These are phyloP conservation scores for Cebidichthys violaceus DNA, from an alignment of 2,113 vertebrate genomes.

Conservation along the genomic window DNA sequence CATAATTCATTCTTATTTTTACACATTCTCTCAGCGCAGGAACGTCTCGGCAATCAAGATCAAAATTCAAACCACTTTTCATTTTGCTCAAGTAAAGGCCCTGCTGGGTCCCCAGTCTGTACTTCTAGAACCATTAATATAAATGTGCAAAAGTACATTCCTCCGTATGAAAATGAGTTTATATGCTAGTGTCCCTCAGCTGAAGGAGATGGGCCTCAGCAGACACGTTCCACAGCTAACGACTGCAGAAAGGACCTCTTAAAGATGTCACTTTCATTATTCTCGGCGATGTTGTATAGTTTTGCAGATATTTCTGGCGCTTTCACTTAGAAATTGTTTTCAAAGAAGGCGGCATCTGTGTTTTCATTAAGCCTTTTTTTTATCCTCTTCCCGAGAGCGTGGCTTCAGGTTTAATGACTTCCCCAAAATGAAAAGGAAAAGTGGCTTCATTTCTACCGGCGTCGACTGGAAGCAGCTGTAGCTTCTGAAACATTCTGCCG, in stretches of 20 bases:
- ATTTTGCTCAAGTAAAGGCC: slow-evolving; percentile 37
- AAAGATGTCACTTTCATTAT: slow-evolving; percentile 17
- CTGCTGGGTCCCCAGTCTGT: slow-evolving; percentile 8
- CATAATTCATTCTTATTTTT: slow-evolving; percentile 26
- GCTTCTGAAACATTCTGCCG: background rate
- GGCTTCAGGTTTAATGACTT: background rate
- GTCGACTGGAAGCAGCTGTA: background rate
- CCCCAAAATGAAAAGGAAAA: background rate
- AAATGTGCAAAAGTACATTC: slow-evolving; percentile 11
- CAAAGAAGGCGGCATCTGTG: background rate
- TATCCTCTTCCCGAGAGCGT: background rate
- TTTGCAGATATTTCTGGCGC: background rate
- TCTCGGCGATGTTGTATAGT: background rate
- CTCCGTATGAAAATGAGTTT: slow-evolving; percentile 23
- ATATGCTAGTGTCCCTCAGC: slow-evolving; percentile 4
- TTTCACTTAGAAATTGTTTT: background rate
- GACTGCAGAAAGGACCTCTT: slow-evolving; percentile 14
- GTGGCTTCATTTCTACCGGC: background rate
- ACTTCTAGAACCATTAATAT: slow-evolving; percentile 19
- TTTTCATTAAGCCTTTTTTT: background rate
- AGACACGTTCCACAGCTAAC: slow-evolving; percentile 27
- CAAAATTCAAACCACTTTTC: slow-evolving; percentile 43
- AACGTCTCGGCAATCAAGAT: slow-evolving; percentile 28
- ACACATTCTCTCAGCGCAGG: slow-evolving; percentile 8
- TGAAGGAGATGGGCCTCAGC: slow-evolving; percentile 8